Evolutionary conservation across 2,888 invertebrate species (phyloP).

Genomic region (Smittia sp.): DNA sequence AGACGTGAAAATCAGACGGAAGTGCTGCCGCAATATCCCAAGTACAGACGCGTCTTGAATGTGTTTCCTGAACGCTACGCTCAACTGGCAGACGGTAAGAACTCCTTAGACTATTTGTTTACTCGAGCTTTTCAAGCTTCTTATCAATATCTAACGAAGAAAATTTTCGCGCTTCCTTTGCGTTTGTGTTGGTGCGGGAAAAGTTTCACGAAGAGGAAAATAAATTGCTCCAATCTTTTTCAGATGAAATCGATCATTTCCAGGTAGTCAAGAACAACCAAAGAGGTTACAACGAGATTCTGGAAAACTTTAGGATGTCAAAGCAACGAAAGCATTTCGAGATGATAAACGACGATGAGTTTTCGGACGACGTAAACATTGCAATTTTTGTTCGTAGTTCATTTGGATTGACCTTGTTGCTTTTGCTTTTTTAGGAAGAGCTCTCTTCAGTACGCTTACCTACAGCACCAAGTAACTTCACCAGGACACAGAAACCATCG

Average conservation of each 20-base stretch:
- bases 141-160: background rate
- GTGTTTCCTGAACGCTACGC: background rate
- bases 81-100: background rate
- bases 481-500: no score
- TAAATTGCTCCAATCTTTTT: background rate
- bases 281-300: background rate
- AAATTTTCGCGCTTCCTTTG: background rate
- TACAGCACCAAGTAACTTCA: background rate
- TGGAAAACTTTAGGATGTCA: conserved; percentile 9
- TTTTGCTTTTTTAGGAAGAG: background rate
- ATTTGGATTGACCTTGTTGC: background rate
- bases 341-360: conserved; percentile 1
- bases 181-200: background rate
- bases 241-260: conserved; percentile 19
- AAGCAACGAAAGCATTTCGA: background rate
- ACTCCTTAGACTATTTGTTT: background rate
- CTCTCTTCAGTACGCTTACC: conserved; percentile 1
- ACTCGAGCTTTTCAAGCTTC: background rate
- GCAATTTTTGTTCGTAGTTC: no score
- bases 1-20: background rate
- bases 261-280: background rate
- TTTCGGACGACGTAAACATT: conserved; percentile 31
- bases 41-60: background rate
- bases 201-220: background rate
- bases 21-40: background rate